Evolutionary conservation across 2,797 vertebrate species (phyloP), one percentile per base, ranked within the genome.

Genomic region (Trichosurus vulpecula): DNA sequence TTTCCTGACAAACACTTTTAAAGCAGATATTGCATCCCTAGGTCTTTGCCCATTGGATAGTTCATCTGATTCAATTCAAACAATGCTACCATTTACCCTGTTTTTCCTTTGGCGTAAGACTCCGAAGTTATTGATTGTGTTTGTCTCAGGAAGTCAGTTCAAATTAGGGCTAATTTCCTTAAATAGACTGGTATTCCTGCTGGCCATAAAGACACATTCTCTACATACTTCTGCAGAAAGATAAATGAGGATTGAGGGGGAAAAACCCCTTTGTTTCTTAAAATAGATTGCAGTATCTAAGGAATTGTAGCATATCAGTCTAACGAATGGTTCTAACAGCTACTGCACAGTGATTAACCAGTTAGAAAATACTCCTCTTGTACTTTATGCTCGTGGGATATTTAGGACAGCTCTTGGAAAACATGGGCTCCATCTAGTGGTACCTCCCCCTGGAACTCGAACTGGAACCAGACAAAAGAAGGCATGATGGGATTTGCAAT

Each of bases 401-500:
- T 22, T 19, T 0, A 61, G 0, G 1, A 30, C 56, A 2, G 53
- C 2, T 90, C 4, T 22, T 52, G 90, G 96, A 90, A 90, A 27
- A 74, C 94, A 12, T 0, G 31, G 93, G 96, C 95, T 66, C 97
- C 98, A 93, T 90, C 98, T 97, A 94, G 97, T 94, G 97, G 96
- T 51, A 4, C 1, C n/a, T 91, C 87, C 56, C 6, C 52, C 41
- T 87, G 41, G 74, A 25, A 47, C n/a, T 22, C 1, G 8, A 81
- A 47, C 19, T 22, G 0, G 66, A 25, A 81, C n/a, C 5, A 0
- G 14, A 81, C 8, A 47, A 81, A 81, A 10, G 22, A 87, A 87
- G 6, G 89, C 55, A 0, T 52, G 51, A 4, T 53, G 11, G 10
- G n/a, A 12, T 93, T 94, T 95, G 52, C 92, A 92, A 94, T 47